phyloP scores from a whole-genome alignment of 1,140 invertebrate genomes.

The Nomia melanderi region DNA sequence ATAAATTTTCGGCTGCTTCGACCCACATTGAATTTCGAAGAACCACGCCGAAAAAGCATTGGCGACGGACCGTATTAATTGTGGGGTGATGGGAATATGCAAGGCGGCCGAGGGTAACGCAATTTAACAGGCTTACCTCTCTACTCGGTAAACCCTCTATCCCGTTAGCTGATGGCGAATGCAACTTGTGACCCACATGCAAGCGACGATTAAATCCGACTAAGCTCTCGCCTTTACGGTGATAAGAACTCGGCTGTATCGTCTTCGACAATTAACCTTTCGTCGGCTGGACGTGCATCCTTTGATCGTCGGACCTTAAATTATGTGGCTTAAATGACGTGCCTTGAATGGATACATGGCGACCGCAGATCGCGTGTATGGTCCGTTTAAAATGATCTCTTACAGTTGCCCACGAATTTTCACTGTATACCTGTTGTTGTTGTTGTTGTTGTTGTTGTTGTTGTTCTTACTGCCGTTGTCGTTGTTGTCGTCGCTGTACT shows the following conservation, averaged over 20 bases:
- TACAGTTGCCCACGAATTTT: not conserved
- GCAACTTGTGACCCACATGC: conserved; percentile 81
- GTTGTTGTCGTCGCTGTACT: too few species aligned
- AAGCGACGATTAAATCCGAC: conserved; percentile 74
- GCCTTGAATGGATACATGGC: too few species aligned
- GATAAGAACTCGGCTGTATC: not conserved
- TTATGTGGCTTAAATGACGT: not conserved
- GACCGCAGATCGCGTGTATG: not conserved
- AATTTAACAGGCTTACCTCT: conserved; percentile 76
- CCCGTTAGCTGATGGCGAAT: conserved; percentile 72
- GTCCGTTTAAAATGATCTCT: not conserved
- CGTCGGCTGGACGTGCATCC: conserved; percentile 6
- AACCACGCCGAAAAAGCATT: conserved; percentile 16
- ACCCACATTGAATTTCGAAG: conserved; percentile 44
- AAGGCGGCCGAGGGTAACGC: conserved; percentile 19
- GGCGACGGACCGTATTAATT: not conserved
- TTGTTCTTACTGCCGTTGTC: too few species aligned
- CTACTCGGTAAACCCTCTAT: conserved; percentile 76
- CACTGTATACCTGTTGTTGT: conserved; percentile 17
- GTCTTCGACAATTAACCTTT: conserved; percentile 31
- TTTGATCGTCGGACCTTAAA: not conserved
- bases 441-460: too few species aligned
- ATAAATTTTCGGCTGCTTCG: conserved; percentile 42
- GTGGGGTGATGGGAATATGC: not conserved
- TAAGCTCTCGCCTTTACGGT: conserved; percentile 52